A percentile compares a stretch with the other conserved stretches of the same genome.
These are phyloP conservation scores for Zeugodacus cucurbitae DNA, from an alignment of 1,140 invertebrate genomes.

Conservation along the genomic window DNA sequence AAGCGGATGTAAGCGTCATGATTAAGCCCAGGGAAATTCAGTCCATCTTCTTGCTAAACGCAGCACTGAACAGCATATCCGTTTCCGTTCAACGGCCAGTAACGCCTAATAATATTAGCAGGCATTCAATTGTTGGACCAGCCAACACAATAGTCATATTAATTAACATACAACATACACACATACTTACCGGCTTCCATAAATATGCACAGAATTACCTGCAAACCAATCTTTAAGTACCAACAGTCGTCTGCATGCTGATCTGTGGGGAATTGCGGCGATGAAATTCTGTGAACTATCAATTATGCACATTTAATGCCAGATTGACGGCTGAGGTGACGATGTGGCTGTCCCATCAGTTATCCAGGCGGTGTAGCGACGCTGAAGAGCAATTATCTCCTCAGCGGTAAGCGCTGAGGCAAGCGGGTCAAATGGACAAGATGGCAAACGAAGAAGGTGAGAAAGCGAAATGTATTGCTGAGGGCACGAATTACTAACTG, in stretches of 20 bases:
- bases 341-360: not conserved
- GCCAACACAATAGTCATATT: not conserved
- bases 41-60: not conserved
- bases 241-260: not conserved
- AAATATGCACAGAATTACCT: not conserved
- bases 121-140: not conserved
- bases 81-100: not conserved
- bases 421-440: not conserved
- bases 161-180: not conserved
- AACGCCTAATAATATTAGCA: not conserved
- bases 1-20: not conserved
- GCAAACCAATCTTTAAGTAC: not conserved
- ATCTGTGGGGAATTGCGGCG: not conserved
- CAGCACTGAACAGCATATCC: not conserved
- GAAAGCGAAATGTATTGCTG: not conserved
- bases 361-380: not conserved
- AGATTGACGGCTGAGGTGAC: not conserved
- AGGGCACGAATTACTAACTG: not conserved
- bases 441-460: not conserved
- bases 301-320: slow-evolving; percentile 3
- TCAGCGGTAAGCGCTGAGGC: not conserved
- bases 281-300: not conserved
- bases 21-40: not conserved
- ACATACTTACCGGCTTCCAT: not conserved
- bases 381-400: not conserved